These are phyloP conservation scores for Luperina nickerlii DNA, from an alignment of 2,888 invertebrate species.

Conservation along the genomic window DNA sequence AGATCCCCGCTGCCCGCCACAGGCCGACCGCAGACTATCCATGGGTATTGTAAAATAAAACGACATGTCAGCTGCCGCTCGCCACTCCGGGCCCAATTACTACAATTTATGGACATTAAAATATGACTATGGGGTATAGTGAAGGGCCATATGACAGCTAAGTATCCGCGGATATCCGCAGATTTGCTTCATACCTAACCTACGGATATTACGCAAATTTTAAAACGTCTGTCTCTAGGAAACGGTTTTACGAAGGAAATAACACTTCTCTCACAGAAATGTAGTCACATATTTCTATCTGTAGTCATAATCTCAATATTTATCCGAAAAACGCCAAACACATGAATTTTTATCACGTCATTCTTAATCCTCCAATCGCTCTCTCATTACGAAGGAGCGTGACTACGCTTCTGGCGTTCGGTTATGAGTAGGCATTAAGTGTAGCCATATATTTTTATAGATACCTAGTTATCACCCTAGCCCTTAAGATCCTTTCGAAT, in stretches of 20 bases:
- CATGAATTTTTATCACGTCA: slow-evolving; percentile 49
- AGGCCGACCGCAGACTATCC: slow-evolving; percentile 4
- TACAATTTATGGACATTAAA: slow-evolving; percentile 69
- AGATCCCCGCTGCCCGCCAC: slow-evolving; percentile 18
- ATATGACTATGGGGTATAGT: slow-evolving; percentile 61
- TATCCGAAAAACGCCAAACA: slow-evolving; percentile 45
- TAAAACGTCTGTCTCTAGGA: not conserved
- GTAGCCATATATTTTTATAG: slow-evolving; percentile 56
- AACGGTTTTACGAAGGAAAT: slow-evolving; percentile 6
- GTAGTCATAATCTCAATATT: slow-evolving; percentile 33
- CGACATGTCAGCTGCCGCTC: slow-evolving; percentile 53
- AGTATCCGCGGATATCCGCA: slow-evolving; percentile 31
- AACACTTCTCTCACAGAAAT: not conserved
- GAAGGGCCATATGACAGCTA: slow-evolving; percentile 27
- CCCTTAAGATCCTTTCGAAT: slow-evolving; percentile 51
- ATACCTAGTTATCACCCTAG: slow-evolving; percentile 55
- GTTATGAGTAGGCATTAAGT: slow-evolving; percentile 44
- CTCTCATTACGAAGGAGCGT: slow-evolving; percentile 40
- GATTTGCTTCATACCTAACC: not conserved
- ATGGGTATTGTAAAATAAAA: slow-evolving; percentile 50
- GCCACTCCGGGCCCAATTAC: slow-evolving; percentile 63
- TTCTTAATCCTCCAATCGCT: slow-evolving; percentile 36
- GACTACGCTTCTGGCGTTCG: slow-evolving; percentile 44
- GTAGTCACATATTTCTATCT: slow-evolving; percentile 23
- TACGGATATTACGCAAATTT: slow-evolving; percentile 3